Conservation (phyloP, 2,888 invertebrate species). For the Drosophila yooni region DNA sequence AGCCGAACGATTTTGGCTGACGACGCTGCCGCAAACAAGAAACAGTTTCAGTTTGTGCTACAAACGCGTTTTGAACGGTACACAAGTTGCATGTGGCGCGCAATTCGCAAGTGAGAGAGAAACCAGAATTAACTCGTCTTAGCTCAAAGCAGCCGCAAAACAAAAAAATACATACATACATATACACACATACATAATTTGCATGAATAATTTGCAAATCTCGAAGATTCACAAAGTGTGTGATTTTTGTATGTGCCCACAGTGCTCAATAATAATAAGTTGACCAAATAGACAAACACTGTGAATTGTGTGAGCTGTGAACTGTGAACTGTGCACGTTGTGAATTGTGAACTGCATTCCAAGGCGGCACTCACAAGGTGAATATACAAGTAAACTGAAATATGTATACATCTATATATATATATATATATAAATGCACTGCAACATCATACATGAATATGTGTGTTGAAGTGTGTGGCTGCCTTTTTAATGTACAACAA, state of each 20-base stretch:
- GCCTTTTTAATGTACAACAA: conserved; percentile 35
- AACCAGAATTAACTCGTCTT: conserved; percentile 48
- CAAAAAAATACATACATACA: neutral
- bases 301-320: conserved; percentile 19
- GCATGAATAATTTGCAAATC: conserved; percentile 27
- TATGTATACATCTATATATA: neutral
- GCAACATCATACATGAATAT: neutral
- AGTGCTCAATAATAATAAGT: conserved; percentile 10
- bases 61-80: conserved; percentile 81
- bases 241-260: conserved; percentile 16
- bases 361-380: conserved; percentile 44
- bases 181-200: conserved; percentile 18
- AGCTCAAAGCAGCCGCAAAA: conserved; percentile 2
- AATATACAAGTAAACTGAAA: conserved; percentile 42
- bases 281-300: conserved; percentile 7
- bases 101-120: conserved; percentile 10
- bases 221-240: conserved; percentile 15
- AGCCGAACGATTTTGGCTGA: conserved; percentile 7
- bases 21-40: conserved; percentile 32
- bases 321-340: conserved; percentile 13
- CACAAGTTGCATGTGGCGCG: conserved; percentile 61
- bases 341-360: conserved; percentile 41
- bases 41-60: conserved; percentile 82
- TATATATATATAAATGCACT: neutral
- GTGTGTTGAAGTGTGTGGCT: conserved; percentile 25